These are phyloP conservation scores for Cryptocephalus primarius DNA, from an alignment of 2,888 invertebrate species.

Conservation along the genomic window DNA sequence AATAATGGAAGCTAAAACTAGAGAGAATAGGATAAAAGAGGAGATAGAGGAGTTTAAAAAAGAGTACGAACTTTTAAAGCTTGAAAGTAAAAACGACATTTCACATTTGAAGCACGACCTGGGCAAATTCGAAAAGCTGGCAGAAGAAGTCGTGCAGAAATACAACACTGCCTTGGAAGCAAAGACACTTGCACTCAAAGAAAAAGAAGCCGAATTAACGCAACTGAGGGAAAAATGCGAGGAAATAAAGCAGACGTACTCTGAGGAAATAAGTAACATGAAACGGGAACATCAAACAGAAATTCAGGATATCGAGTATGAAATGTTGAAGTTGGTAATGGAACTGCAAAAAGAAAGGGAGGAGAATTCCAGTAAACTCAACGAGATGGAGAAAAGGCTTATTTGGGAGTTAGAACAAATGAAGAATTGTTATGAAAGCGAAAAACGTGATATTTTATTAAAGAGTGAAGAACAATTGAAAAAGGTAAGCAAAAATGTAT, in stretches of 20 bases:
- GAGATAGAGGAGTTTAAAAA: slow-evolving; percentile 11
- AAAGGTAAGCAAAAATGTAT: slow-evolving; percentile 15
- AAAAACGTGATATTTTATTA: slow-evolving; percentile 21
- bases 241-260: background rate
- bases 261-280: slow-evolving; percentile 20
- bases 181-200: too few species aligned
- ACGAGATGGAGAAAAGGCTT: slow-evolving; percentile 16
- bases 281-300: slow-evolving; percentile 23
- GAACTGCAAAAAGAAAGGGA: slow-evolving; percentile 26
- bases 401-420: slow-evolving; percentile 18
- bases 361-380: slow-evolving; percentile 16
- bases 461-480: slow-evolving; percentile 30
- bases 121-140: background rate
- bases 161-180: too few species aligned
- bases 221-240: slow-evolving; percentile 1
- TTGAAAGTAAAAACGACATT: slow-evolving; percentile 1
- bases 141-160: too few species aligned
- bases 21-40: slow-evolving; percentile 22
- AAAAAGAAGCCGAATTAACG: too few species aligned
- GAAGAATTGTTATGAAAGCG: slow-evolving; percentile 26
- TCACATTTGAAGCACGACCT: slow-evolving; percentile 2
- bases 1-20: slow-evolving; percentile 34
- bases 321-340: slow-evolving; percentile 27
- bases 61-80: slow-evolving; percentile 10
- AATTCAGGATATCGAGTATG: slow-evolving; percentile 27